Base-by-base conservation (phyloP, 2,888 invertebrate genomes). In the Caradrina kadenii region DNA sequence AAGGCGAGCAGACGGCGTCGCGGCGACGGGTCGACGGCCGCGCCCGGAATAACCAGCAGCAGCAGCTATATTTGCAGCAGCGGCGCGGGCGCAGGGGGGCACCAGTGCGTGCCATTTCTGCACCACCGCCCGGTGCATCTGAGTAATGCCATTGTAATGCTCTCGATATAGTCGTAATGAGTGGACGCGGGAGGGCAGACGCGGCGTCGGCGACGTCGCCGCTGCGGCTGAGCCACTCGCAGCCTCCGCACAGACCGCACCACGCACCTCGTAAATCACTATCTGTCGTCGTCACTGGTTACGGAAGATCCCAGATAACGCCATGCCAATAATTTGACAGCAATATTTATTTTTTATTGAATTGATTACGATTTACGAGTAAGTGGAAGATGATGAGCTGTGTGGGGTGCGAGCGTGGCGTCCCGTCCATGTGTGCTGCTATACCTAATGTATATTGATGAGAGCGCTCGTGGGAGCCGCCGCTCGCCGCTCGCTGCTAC, bases 81-180 rank as follows among this genome's bases (percentile, higher is more conserved):
- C 83, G 84, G 87, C 85, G 91, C 90, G 93, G 90, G 93, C 88
- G 91, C 88, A 85, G 90, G 92, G 90, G 92, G 92, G 84, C 86
- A 88, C 84, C 91, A 88, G 89, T 92, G 94, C 95, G 95, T 94
- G 95, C 95, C 95, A 95, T 95, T 95, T 95, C 93, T 95, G 95
- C 95, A 94, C 89, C 94, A 93, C 87, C 91, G 94, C 93, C 94
- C 95, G 92, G 94, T 95, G 95, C 95, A 95, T 95, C 94, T 95
- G 95, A 96, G 93, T 95, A 96, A 96, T 96, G 93, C 89, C 94
- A 94, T 94, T 95, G 94, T 94, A 95, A 95, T 95, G 94, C 92
- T 93, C 94, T 93, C 92, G 90, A 95, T 95, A 94, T 94, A 95
- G 91, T 89, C 91, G 90, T 90, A 87, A 91, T 88, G 91, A 87